phyloP scores from a whole-genome alignment of 2,113 vertebrate species.

The Philantomba maxwellii region DNA sequence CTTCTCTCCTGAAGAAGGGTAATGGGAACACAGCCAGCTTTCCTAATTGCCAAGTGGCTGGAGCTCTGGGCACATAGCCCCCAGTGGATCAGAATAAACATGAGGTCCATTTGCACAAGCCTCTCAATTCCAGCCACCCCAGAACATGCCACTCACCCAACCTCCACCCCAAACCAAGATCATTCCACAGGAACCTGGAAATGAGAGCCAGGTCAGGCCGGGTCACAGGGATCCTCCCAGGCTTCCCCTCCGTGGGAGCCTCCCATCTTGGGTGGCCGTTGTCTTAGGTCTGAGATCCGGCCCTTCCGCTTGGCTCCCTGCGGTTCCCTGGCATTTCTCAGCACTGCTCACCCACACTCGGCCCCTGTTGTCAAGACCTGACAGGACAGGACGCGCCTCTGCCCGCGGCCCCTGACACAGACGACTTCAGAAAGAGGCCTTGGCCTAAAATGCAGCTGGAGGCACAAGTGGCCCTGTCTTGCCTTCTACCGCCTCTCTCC shows the following conservation, averaged over 20 bases:
- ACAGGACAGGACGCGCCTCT: fast-evolving
- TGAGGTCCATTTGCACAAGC: fast-evolving
- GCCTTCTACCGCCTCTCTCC: not conserved
- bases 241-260: fast-evolving
- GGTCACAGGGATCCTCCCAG: not conserved
- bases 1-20: not conserved
- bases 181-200: not conserved
- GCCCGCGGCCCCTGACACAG: fast-evolving
- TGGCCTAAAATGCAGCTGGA: not conserved
- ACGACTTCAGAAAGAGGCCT: not conserved
- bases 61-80: not conserved
- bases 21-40: not conserved
- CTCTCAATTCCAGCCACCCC: not conserved
- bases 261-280: not conserved
- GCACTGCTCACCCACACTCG: not conserved
- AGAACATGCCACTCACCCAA: not conserved
- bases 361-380: not conserved
- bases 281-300: not conserved
- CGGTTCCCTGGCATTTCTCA: fast-evolving
- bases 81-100: not conserved
- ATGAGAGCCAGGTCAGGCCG: not conserved
- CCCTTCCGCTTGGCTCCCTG: not conserved
- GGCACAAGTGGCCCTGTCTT: not conserved
- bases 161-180: not conserved
- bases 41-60: not conserved